phyloP scores from a whole-genome alignment of 2,888 invertebrate species.

The Allolobophora icterica region DNA sequence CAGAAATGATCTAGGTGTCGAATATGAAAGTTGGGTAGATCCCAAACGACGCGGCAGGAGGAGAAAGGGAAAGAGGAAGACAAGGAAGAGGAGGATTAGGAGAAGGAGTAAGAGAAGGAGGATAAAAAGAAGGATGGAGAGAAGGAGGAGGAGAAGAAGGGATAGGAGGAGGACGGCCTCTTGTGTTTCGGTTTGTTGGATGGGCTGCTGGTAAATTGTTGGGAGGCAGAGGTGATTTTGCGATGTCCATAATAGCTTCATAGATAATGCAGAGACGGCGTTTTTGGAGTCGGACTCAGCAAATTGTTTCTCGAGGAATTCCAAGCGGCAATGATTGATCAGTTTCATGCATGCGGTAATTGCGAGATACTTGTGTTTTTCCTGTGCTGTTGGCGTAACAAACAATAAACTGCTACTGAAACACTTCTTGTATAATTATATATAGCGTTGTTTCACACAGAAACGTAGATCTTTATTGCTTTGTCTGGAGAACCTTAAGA shows the following conservation, averaged over 20 bases:
- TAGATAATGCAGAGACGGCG: neutral
- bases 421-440: no score
- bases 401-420: neutral
- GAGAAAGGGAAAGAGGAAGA: constrained; percentile 26
- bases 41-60: neutral
- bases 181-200: neutral
- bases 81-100: constrained; percentile 26
- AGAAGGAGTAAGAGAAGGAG: constrained; percentile 20
- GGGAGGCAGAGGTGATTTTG: neutral
- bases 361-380: neutral
- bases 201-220: neutral
- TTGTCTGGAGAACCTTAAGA: neutral
- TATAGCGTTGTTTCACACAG: neutral
- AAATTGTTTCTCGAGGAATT: neutral
- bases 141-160: neutral
- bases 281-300: neutral
- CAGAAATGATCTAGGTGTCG: neutral
- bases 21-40: no score
- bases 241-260: neutral
- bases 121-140: neutral
- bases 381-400: neutral
- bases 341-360: neutral
- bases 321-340: neutral
- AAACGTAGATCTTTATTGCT: neutral
- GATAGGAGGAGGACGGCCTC: neutral